These are phyloP conservation scores for Hydrolagus affinis DNA, from an alignment of 2,113 vertebrate genomes.

Conservation along the genomic window DNA sequence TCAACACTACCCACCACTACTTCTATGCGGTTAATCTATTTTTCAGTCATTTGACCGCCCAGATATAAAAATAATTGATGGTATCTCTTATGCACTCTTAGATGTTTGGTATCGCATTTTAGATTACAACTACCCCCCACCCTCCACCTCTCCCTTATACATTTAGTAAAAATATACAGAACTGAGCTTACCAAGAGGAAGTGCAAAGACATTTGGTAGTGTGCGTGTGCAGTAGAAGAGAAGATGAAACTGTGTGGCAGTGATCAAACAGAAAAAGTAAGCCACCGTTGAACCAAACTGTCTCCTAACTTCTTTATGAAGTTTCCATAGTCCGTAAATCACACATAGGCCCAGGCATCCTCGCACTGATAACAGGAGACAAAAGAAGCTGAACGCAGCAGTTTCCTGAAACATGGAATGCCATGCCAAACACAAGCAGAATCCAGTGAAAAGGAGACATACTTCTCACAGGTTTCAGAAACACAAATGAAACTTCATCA, in stretches of 20 bases:
- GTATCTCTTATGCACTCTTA: background rate
- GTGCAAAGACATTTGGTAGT: constrained; percentile 82
- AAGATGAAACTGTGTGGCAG: constrained; percentile 84
- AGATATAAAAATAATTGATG: background rate
- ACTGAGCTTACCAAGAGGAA: constrained; percentile 69
- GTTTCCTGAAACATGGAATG: too few relatives aligned
- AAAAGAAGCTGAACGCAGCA: background rate
- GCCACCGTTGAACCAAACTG: constrained; percentile 79
- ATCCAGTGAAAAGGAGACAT: too few relatives aligned
- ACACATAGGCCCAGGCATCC: constrained; percentile 70
- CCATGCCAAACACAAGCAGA: too few relatives aligned
- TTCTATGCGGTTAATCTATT: background rate
- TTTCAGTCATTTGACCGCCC: background rate
- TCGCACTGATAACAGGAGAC: constrained; percentile 59
- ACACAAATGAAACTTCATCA: too few relatives aligned
- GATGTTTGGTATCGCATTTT: background rate
- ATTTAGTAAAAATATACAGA: background rate
- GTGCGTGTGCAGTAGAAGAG: constrained; percentile 94
- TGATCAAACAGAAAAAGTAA: constrained; percentile 71
- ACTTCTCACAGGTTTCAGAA: background rate
- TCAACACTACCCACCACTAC: too few relatives aligned
- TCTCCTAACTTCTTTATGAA: constrained; percentile 73
- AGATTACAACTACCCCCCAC: background rate
- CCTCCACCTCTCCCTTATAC: too few relatives aligned
- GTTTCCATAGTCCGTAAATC: constrained; percentile 67